Base-by-base conservation (phyloP, 2,888 invertebrate species). In the Lypha dubia region DNA sequence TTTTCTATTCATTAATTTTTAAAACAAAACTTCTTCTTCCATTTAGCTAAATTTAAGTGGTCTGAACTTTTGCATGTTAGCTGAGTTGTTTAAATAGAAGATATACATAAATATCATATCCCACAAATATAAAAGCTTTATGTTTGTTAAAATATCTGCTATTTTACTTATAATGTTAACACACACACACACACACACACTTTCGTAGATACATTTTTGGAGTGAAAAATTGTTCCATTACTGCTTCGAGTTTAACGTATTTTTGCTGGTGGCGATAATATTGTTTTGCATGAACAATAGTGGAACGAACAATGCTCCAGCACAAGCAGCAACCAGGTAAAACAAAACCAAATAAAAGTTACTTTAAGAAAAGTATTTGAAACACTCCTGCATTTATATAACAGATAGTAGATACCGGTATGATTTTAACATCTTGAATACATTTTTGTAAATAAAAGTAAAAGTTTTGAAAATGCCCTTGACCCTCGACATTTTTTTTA, bases 241-340 rank as follows among this genome's bases (percentile, higher is more conserved):
- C 58, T 65, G 17, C 58, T 60, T 68, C 67, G 9, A 35, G 1
- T 9, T 24, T 24, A 0, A 15, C 35, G n/a, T 56, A 15, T 35
- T 22, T 35, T 15, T 15, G 65, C 11, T 58, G 56, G 53, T 46
- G 15, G 49, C 56, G 56, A 46, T 58, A 56, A 68, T 73, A 79
- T 65, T 79, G 71, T 73, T 51, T 58, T 65, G 58, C 28, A 65
- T 58, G 65, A 73, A 65, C 49, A 79, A 79, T 65, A 38, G 22
- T 35, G 49, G 24, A 20, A 56, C 9, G 24, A 20, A 63, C 9
- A 22, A 65, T 65, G 38, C 38, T 76, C 20, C 24, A 28, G 38
- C 38, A 32, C 7, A 22, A 63, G n/a, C 32, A 35, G 35, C 28
- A 56, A 49, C 35, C 3, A 38, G 53, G 28, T 32, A 32, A 58